Percentiles rank a stretch among this genome's conserved stretches.
Conservation (phyloP, 2,888 invertebrate genomes). For the Aquatica leii region DNA sequence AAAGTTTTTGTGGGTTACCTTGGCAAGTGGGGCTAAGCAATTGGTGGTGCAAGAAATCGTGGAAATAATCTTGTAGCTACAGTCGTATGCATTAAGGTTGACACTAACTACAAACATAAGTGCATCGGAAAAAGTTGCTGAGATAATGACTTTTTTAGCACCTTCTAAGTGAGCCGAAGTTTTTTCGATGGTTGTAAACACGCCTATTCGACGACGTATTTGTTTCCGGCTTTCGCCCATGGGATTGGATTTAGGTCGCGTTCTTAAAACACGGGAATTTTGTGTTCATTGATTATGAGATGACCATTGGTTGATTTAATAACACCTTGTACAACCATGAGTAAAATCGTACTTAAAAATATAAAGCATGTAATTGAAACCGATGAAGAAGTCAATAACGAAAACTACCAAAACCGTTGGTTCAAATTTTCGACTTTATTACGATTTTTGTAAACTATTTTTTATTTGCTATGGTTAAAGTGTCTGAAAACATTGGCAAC, state of each 20-base stretch:
- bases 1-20: constrained; percentile 76
- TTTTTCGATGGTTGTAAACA: constrained; percentile 75
- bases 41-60: constrained; percentile 82
- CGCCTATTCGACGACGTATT: constrained; percentile 78
- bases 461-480: too few relatives aligned
- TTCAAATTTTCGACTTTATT: constrained; percentile 54
- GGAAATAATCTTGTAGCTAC: too few relatives aligned
- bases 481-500: too few relatives aligned
- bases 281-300: constrained; percentile 49
- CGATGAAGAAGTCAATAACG: constrained; percentile 86
- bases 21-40: constrained; percentile 82
- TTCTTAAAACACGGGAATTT: background rate
- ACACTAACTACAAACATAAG: constrained; percentile 80
- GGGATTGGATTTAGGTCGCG: constrained; percentile 67
- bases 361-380: constrained; percentile 83
- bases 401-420: constrained; percentile 55
- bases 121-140: constrained; percentile 78
- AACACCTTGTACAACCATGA: constrained; percentile 72
- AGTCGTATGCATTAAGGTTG: constrained; percentile 70
- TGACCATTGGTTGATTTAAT: constrained; percentile 55
- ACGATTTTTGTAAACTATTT: too few relatives aligned
- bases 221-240: constrained; percentile 70
- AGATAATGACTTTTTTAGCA: constrained; percentile 54
- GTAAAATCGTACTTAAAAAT: constrained; percentile 89
- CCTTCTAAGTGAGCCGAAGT: constrained; percentile 63